Evolutionary conservation across 1,140 invertebrate genomes (phyloP), one percentile per base, ranked within the genome.

Genomic region (Cecropterus lyciades): DNA sequence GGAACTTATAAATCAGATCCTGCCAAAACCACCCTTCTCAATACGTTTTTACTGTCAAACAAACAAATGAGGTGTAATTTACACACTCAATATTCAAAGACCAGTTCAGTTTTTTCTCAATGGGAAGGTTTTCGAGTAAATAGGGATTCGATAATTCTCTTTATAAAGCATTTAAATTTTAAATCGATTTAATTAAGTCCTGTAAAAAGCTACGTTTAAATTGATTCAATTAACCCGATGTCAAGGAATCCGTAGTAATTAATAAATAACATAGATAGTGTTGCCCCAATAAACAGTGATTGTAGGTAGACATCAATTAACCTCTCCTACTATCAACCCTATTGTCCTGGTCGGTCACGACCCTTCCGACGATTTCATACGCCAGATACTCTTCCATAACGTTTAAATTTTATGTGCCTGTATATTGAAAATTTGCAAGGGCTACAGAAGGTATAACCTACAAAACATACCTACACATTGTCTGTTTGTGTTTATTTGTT

Each of bases 81-180:
- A n/a, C 13, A 17, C n/a, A 15, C 27, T 10, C 48, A 27, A 30
- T 52, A 52, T 52, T 52, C 49, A 52, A 52, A 52, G 20, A 52
- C 11, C n/a, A 30, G 49, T 52, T 52, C 9, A 52, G 33, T 33
- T 33, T 33, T 1, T 6, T 8, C 1, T 10, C 30, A 33, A 33
- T 33, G 30, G 33, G 15, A 52, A 33, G 27, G 27, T 33, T 52
- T 52, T 13, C 1, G 5, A 17, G 49, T 13, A 52, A 52, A 52
- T 33, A 33, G 27, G 27, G n/a, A 52, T n/a, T 52, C 24, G 13
- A 15, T 52, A n/a, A n/a, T n/a, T n/a, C n/a, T n/a, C n/a, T n/a
- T n/a, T n/a, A n/a, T n/a, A n/a, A n/a, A n/a, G n/a, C n/a, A n/a
- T n/a, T n/a, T n/a, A n/a, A n/a, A n/a, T n/a, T n/a, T n/a, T n/a